Evolutionary conservation across 2,113 vertebrate species (phyloP).

Genomic region (Aleadryas rufinucha): DNA sequence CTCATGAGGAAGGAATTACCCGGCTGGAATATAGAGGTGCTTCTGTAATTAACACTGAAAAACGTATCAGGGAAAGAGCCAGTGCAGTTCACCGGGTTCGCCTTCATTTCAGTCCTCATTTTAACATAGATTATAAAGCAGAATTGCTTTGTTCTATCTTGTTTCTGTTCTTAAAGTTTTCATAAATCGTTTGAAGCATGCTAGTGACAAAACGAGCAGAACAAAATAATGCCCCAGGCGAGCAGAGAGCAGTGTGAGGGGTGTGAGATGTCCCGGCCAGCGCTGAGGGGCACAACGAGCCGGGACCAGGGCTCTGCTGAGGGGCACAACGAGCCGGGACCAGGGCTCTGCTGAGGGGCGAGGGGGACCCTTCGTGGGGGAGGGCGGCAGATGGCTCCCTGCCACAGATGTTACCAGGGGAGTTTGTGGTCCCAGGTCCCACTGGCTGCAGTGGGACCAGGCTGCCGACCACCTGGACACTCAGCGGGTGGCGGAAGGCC

Average conservation of each 20-base stretch:
- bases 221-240: fast-evolving
- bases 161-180: background rate
- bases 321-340: background rate
- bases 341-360: background rate
- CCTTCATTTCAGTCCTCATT: too few relatives aligned
- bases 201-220: background rate
- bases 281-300: background rate
- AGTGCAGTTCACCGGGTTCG: fast-evolving
- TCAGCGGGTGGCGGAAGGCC: fast-evolving
- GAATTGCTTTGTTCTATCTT: background rate
- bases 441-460: background rate
- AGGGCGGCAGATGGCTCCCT: fast-evolving
- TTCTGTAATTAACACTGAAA: background rate
- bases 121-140: background rate
- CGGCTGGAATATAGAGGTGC: too few relatives aligned
- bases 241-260: too few relatives aligned
- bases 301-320: background rate
- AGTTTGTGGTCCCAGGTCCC: background rate
- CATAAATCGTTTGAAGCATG: background rate
- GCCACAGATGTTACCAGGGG: fast-evolving
- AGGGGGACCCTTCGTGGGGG: fast-evolving
- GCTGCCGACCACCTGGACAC: background rate
- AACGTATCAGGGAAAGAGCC: background rate
- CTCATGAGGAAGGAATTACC: background rate
- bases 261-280: fast-evolving